Evolutionary conservation across 1,140 invertebrate genomes (phyloP).

Genomic region (Homarus americanus): DNA sequence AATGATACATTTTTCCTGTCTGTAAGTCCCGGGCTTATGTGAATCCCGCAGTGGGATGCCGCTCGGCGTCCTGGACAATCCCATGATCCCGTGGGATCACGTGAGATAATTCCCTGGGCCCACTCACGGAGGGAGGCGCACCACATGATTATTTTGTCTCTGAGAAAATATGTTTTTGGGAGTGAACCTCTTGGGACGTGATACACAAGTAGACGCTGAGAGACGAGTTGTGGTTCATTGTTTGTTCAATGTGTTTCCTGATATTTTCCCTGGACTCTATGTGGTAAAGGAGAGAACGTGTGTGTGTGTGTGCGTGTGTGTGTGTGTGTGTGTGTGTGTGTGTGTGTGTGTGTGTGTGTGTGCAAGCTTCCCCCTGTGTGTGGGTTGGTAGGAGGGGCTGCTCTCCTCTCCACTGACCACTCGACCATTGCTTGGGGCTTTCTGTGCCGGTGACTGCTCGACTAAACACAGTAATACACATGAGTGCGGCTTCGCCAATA

Average conservation of each 20-base stretch:
- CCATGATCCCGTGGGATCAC: conserved; percentile 23
- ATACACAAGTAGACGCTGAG: no score
- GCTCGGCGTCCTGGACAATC: conserved; percentile 18
- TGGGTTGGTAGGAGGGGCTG: no score
- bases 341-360: background rate
- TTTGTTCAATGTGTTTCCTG: background rate
- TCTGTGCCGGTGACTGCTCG: no score
- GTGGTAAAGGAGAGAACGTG: background rate
- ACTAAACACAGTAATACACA: no score
- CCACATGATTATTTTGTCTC: conserved; percentile 16
- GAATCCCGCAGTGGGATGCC: conserved; percentile 34
- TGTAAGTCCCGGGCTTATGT: conserved; percentile 33
- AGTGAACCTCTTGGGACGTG: no score
- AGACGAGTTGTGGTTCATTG: no score
- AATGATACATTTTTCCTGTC: conserved; percentile 24
- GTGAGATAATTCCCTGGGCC: conserved; percentile 17
- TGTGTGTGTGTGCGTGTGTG: background rate
- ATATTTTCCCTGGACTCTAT: background rate
- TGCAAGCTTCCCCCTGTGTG: no score
- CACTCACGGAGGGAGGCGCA: background rate
- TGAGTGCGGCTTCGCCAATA: no score
- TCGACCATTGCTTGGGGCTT: no score
- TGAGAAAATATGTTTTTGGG: background rate
- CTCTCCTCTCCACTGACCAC: no score
- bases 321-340: background rate